Evolutionary conservation across 2,797 vertebrate species (phyloP), one percentile per base, ranked within the genome.

Genomic region (Vultur gryphus): DNA sequence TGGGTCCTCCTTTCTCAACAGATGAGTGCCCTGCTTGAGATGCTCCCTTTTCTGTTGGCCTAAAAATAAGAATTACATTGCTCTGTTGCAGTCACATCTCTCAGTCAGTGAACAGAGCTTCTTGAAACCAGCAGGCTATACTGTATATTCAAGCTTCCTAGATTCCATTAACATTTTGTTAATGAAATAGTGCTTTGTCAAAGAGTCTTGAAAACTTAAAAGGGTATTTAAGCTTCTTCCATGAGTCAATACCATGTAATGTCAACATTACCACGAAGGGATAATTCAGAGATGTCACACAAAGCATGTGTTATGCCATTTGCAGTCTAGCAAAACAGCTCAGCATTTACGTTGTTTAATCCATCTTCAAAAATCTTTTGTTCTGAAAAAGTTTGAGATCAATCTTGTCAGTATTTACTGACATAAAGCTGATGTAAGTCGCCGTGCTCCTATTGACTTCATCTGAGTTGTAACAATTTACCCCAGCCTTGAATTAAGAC

Each of bases 151-250:
- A 86, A 78, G 66, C 58, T 84, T 67, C 90, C 37, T 81, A 39
- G 91, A 90, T 84, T 51, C 91, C 88, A 96, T 96, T 89, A 95
- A 96, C 95, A 96, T 97, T 97, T 97, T 92, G 93, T 97, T 94
- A 97, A 97, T 89, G 92, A 96, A 97, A 97, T 85, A 93, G 75
- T 91, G 91, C 94, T 97, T 95, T 97, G 89, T 97, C 85, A 94
- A 69, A 96, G 92, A 97, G 58, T 72, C 95, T 95, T 89, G 87
- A 91, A 97, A 80, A 96, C 94, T 97, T 97, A 96, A 97, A 97
- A 92, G 75, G 88, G 70, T 91, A 92, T 96, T 97, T 97, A 93
- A 93, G 89, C 84, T 96, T 96, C 73, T 97, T 96, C 75, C 77
- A 59, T 97, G 92, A 96, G 79, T 97, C 90, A 98, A 81, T 96